Base-by-base conservation (phyloP, 53 echinoderm and acorn worm species). In the Stichopus horrens region DNA sequence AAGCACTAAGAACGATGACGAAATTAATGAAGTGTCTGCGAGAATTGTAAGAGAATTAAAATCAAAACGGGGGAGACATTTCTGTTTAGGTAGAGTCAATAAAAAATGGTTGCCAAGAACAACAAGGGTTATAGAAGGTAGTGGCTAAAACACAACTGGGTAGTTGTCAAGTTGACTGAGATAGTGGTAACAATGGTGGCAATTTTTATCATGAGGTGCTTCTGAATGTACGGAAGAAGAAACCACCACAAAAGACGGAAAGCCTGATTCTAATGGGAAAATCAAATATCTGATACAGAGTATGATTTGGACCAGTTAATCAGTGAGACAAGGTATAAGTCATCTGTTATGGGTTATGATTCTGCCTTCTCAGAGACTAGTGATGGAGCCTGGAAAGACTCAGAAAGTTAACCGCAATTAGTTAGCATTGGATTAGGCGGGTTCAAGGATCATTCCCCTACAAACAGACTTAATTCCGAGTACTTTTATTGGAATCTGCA, bases 21-120 rank as follows among this genome's bases (percentile, higher is more conserved):
- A 84, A 59, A 37, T 73, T 52, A 74, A 92, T 56, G 51, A 67
- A 71, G 53, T 16, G 51, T n/a, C 18, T 67, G 74, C 14, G n/a
- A 86, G 78, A 52, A 71, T 76, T 23, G 68, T 19, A 7, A 76
- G 71, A 18, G 92, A 52, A 9, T 52, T 89, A 21, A 76, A 89
- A n/a, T 89, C 52, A 76, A 89, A n/a, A 57, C 54, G 75, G 13
- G 86, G 75, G 78, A 58, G 68, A 20, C 85, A 85, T 85, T 65
- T 37, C 57, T 58, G 76, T 59, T 53, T 83, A 58, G 55, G 71
- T 65, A 75, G 37, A 53, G 60, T 9, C 16, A 8, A 75, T 13
- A 5, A 18, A 85, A 85, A 67, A 23, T 85, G 23, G 52, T 85
- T 65, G 65, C 85, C 9, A 66, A 66, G 22, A 85, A 85, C 37